Conservation (phyloP, 2,888 invertebrate genomes). For the Thymelicus sylvestris region DNA sequence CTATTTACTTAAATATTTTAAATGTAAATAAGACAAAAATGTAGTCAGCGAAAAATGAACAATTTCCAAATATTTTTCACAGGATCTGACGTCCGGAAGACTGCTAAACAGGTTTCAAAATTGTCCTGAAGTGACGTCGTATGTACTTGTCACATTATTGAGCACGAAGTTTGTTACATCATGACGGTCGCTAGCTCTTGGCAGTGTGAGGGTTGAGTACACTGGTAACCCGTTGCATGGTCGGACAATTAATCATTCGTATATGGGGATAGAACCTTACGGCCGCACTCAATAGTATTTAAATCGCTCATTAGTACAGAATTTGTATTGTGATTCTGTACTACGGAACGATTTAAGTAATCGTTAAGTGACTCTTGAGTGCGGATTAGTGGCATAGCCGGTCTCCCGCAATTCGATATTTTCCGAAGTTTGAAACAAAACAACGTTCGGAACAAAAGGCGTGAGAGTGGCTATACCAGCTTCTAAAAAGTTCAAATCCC, state of each 20-base stretch:
- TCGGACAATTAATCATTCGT: neutral
- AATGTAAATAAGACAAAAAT: neutral
- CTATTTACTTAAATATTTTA: too few relatives aligned
- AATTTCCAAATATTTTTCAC: constrained; percentile 11
- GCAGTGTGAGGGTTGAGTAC: constrained; percentile 8
- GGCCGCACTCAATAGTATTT: too few relatives aligned
- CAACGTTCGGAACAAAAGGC: too few relatives aligned
- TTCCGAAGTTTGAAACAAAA: too few relatives aligned
- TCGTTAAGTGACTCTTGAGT: too few relatives aligned
- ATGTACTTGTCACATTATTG: constrained; percentile 11
- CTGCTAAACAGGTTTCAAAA: constrained; percentile 7
- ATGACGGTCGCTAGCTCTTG: constrained; percentile 28
- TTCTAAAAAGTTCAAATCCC: too few relatives aligned
- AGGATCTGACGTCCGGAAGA: constrained; percentile 24
- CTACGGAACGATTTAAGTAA: too few relatives aligned
- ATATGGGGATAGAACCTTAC: neutral
- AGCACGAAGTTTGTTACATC: constrained; percentile 12
- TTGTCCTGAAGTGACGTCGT: constrained; percentile 17
- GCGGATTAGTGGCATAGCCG: too few relatives aligned
- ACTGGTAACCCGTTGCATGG: constrained; percentile 17
- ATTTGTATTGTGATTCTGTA: too few relatives aligned
- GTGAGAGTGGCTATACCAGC: too few relatives aligned
- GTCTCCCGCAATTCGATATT: too few relatives aligned
- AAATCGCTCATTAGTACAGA: too few relatives aligned
- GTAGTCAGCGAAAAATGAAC: neutral